phyloP scores from a whole-genome alignment of 2,888 invertebrate species.

The Leptinotarsa haldemani region DNA sequence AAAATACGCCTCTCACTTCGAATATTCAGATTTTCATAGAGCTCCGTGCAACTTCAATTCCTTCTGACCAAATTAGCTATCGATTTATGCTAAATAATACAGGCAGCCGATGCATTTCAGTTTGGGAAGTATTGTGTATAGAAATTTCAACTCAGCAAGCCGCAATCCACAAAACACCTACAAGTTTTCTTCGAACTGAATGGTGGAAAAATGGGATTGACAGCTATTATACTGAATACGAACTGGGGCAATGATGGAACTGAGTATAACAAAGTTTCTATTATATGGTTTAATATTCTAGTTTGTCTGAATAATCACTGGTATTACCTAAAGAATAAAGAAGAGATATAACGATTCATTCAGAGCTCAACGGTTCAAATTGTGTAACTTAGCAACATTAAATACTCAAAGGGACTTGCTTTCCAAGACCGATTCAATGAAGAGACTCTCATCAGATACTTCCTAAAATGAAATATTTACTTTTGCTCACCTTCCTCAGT shows the following conservation, averaged over 20 bases:
- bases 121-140: neutral
- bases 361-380: no score
- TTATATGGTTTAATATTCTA: no score
- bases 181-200: slow-evolving; percentile 9
- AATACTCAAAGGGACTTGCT: no score
- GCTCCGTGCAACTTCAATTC: slow-evolving; percentile 13
- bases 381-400: no score
- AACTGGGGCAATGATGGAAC: slow-evolving; percentile 3
- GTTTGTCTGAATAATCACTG: no score
- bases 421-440: no score
- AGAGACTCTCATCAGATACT: no score
- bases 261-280: slow-evolving; percentile 7
- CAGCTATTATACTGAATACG: slow-evolving; percentile 1
- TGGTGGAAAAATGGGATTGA: slow-evolving; percentile 12
- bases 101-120: neutral
- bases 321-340: no score
- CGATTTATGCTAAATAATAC: slow-evolving; percentile 21
- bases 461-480: no score
- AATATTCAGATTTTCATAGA: slow-evolving; percentile 15
- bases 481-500: no score
- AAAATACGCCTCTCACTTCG: slow-evolving; percentile 5
- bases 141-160: neutral
- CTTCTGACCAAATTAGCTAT: slow-evolving; percentile 22
- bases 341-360: no score
- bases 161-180: slow-evolving; percentile 9